Base-by-base conservation (phyloP, 1,140 invertebrate genomes). In the Cherax quadricarinatus region DNA sequence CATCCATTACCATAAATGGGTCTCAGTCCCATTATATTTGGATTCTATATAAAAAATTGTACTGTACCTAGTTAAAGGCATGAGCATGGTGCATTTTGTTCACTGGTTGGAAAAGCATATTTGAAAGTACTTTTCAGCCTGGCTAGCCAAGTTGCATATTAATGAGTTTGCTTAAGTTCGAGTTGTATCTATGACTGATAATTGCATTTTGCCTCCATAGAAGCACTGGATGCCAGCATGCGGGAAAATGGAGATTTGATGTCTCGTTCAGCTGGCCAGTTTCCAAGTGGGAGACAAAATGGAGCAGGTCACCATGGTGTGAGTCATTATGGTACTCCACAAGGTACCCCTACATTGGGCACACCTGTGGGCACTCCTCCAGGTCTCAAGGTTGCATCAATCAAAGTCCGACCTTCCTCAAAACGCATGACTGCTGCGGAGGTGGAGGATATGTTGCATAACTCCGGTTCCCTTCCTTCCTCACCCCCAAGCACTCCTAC, bases 331-430 rank as follows among this genome's bases (percentile, higher is more conserved):
- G 86, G 86, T 48, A 88, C 91, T n/a, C 91, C 89, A 48, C 86
- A 84, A 18, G 86, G 85, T 73, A 87, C 92, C 49, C 78, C 85
- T 48, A 80, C 81, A 48, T 66, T 88, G 83, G 93, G 89, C 86
- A 89, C 86, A 30, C 87, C 89, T 30, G 91, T 91, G 75, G 91
- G 82, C 66, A 89, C 92, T 53, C 89, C 88, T 30, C 85, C 94
- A 66, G 88, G 87, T 30, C 80, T 78, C 16, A 95, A 95, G 82
- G 94, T 95, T 78, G 95, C 96, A 91, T 96, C 96, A 48, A 95
- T 96, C 84, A 94, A 95, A 89, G 94, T 95, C 81, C 94, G 96
- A 87, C 95, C 95, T n/a, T 94, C 95, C 24, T 95, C 94, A 49
- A 94, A 95, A 51, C 94, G 96, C 73, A 95, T 96, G 80, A 95